Conservation (phyloP, 2,797 vertebrate genomes). For the Sebastes trivittatus region DNA sequence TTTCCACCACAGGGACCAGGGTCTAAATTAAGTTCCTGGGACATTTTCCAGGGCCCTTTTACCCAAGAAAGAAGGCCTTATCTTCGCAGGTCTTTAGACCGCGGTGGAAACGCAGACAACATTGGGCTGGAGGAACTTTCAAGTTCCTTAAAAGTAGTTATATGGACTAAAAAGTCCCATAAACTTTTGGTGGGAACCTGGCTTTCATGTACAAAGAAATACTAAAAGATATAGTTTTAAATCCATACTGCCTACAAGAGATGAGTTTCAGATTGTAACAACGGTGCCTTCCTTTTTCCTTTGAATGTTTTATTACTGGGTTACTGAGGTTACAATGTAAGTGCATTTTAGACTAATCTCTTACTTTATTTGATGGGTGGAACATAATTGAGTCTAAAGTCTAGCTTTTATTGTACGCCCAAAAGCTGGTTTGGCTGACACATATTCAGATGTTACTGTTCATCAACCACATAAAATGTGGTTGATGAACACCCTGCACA, state of each 20-base stretch:
- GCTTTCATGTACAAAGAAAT: not conserved
- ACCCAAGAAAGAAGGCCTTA: too few species aligned
- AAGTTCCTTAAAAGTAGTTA: too few species aligned
- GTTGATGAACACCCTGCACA: not conserved
- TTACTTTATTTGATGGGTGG: not conserved
- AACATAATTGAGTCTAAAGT: constrained; percentile 20
- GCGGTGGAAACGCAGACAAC: too few species aligned
- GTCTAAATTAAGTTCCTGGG: too few species aligned
- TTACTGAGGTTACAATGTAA: constrained; percentile 10
- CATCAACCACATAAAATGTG: too few species aligned
- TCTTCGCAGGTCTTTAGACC: too few species aligned
- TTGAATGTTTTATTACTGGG: not conserved
- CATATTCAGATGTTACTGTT: too few species aligned
- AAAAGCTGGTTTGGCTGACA: not conserved
- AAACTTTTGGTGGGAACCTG: too few species aligned
- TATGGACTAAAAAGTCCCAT: too few species aligned
- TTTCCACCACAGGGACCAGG: too few species aligned
- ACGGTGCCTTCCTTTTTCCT: too few species aligned
- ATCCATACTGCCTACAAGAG: not conserved
- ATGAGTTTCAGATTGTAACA: not conserved
- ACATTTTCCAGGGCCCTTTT: too few species aligned
- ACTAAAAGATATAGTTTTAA: not conserved
- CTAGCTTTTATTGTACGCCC: not conserved
- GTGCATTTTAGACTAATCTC: constrained; percentile 4
- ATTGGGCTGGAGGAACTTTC: rapidly evolving